phyloP scores from a whole-genome alignment of 2,888 invertebrate species.

The Acanthosepion lycidas region DNA sequence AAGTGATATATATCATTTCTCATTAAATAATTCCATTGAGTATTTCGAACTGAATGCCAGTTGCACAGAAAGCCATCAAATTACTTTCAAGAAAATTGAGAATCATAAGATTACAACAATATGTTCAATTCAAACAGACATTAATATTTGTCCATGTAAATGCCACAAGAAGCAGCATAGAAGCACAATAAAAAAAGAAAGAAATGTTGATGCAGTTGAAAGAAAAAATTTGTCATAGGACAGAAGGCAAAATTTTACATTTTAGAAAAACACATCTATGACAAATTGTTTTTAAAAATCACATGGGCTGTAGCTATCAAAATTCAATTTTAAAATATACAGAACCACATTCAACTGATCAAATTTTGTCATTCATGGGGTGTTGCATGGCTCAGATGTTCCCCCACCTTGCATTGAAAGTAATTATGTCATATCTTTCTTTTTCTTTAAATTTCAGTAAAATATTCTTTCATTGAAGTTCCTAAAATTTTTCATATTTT shows the following conservation, averaged over 20 bases:
- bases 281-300: conserved; percentile 4
- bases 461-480: background rate
- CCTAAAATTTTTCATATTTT: too few relatives aligned
- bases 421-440: background rate
- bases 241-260: background rate
- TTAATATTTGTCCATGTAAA: background rate
- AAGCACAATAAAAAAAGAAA: too few relatives aligned
- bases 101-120: background rate
- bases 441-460: background rate
- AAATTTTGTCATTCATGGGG: background rate
- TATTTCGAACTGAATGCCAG: background rate
- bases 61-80: background rate
- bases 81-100: background rate
- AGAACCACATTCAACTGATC: background rate
- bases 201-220: background rate
- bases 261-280: background rate
- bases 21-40: background rate
- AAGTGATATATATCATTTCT: background rate
- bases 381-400: background rate
- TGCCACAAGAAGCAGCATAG: background rate
- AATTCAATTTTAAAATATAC: background rate
- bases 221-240: background rate
- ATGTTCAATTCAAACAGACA: background rate
- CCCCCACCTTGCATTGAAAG: background rate
- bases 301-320: background rate